Conservation (phyloP, 2,113 vertebrate genomes). For the Rhabdomys dilectus region DNA sequence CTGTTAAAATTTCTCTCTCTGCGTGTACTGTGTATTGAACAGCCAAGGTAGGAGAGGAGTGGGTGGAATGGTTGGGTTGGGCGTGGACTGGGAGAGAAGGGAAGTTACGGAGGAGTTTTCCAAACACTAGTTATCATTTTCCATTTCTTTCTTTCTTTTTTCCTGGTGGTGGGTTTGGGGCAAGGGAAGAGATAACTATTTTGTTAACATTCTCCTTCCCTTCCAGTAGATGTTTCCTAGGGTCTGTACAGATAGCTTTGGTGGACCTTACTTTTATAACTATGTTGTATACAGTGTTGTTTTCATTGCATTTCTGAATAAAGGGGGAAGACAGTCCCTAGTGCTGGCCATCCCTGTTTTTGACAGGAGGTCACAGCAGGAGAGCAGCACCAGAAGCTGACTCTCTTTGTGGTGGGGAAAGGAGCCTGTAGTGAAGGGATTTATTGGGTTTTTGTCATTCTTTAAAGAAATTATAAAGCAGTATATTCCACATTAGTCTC, state of each 20-base stretch:
- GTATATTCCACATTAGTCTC: slow-evolving; percentile 61
- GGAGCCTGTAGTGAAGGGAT: slow-evolving; percentile 58
- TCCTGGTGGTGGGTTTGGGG: slow-evolving; percentile 32
- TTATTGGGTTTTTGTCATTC: slow-evolving; percentile 35
- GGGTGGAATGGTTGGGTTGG: slow-evolving; percentile 9
- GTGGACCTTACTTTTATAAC: slow-evolving; percentile 60
- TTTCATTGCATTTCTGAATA: slow-evolving; percentile 59
- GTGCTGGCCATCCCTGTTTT: slow-evolving; percentile 17
- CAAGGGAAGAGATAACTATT: slow-evolving; percentile 43
- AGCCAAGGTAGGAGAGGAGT: slow-evolving; percentile 50
- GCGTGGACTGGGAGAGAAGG: slow-evolving; percentile 43
- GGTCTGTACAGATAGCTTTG: slow-evolving; percentile 59
- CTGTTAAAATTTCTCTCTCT: slow-evolving; percentile 48
- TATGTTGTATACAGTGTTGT: slow-evolving; percentile 63
- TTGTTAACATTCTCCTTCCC: slow-evolving; percentile 54
- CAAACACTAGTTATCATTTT: slow-evolving; percentile 36
- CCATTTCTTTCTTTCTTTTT: slow-evolving; percentile 32
- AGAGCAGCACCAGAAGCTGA: slow-evolving; percentile 54
- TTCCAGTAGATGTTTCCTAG: slow-evolving; percentile 40
- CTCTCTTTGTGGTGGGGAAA: slow-evolving; percentile 47
- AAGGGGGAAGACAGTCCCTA: slow-evolving; percentile 54
- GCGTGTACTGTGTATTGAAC: slow-evolving; percentile 35
- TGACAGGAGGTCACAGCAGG: neutral
- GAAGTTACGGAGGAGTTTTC: slow-evolving; percentile 47
- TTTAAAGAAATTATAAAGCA: slow-evolving; percentile 70